Evolutionary conservation across 2,888 invertebrate genomes (phyloP).

Genomic region (Mycalesis mineus): DNA sequence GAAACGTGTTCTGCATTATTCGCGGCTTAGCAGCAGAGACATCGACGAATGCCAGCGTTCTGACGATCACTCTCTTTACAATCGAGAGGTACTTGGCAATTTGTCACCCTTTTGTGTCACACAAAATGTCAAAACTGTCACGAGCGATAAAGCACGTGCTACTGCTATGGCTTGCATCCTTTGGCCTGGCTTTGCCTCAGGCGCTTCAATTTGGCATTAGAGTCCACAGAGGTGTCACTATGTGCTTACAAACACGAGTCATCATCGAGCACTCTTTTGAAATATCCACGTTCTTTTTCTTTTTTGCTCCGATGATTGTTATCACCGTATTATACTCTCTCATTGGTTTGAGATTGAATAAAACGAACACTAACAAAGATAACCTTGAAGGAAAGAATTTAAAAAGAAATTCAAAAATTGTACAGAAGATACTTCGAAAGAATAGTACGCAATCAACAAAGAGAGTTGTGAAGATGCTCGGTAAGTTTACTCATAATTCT

Average conservation of each 20-base stretch:
- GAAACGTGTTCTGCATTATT: conserved; percentile 86
- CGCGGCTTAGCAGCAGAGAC: conserved; percentile 89
- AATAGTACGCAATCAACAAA: conserved; percentile 79
- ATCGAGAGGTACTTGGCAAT: conserved; percentile 84
- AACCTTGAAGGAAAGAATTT: conserved; percentile 43
- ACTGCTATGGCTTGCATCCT: conserved; percentile 87
- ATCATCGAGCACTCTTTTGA: conserved; percentile 82
- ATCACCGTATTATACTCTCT: conserved; percentile 85
- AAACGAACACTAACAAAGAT: conserved; percentile 57
- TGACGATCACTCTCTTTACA: conserved; percentile 90
- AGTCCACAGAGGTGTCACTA: conserved; percentile 53
- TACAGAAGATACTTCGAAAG: conserved; percentile 51
- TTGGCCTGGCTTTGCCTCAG: conserved; percentile 85
- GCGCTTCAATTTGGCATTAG: conserved; percentile 71
- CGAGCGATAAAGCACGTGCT: conserved; percentile 89
- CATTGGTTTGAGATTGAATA: conserved; percentile 80
- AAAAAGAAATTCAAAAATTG: conserved; percentile 40
- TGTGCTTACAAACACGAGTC: conserved; percentile 71
- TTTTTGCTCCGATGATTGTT: conserved; percentile 86
- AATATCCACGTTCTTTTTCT: conserved; percentile 84
- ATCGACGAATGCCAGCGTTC: conserved; percentile 86
- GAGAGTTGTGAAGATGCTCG: conserved; percentile 86
- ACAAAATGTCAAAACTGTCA: conserved; percentile 92
- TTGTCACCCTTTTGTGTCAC: conserved; percentile 81
- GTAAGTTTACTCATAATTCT: no score